phyloP scores from a whole-genome alignment of 2,797 vertebrate species.

The Pachyuromys duprasi region DNA sequence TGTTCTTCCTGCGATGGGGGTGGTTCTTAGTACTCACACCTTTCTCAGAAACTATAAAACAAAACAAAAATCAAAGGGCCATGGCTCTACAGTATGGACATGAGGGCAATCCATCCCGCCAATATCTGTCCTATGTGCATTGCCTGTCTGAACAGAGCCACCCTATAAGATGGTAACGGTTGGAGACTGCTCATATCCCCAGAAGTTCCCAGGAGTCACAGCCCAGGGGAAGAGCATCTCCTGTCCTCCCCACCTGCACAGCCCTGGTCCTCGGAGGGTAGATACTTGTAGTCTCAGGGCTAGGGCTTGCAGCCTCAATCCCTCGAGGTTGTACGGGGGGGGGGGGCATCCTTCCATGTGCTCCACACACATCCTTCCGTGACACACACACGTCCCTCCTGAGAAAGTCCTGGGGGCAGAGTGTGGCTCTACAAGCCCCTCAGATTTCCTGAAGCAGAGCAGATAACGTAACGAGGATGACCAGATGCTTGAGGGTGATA shows the following conservation, averaged over 20 bases:
- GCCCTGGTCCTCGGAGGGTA: background rate
- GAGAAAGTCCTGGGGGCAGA: background rate
- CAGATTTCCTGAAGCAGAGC: slow-evolving; percentile 31
- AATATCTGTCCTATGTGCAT: background rate
- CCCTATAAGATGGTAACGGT: fast-evolving
- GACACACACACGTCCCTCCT: background rate
- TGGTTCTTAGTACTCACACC: background rate
- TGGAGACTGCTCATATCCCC: background rate
- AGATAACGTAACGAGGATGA: slow-evolving; percentile 59
- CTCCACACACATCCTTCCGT: background rate
- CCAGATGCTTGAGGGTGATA: slow-evolving; percentile 47
- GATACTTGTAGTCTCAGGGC: background rate
- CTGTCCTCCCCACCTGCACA: background rate
- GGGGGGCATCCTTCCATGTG: background rate
- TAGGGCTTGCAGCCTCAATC: background rate
- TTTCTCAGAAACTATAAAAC: background rate
- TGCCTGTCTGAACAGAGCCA: background rate
- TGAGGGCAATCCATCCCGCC: too few species aligned
- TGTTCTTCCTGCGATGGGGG: background rate
- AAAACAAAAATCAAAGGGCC: background rate
- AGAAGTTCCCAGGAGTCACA: background rate
- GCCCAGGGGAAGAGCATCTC: background rate
- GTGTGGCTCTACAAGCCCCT: background rate
- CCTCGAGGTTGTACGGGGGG: background rate
- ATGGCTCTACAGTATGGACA: background rate